Base-by-base conservation (phyloP, 1,140 invertebrate species). In the Microplitis demolitor region DNA sequence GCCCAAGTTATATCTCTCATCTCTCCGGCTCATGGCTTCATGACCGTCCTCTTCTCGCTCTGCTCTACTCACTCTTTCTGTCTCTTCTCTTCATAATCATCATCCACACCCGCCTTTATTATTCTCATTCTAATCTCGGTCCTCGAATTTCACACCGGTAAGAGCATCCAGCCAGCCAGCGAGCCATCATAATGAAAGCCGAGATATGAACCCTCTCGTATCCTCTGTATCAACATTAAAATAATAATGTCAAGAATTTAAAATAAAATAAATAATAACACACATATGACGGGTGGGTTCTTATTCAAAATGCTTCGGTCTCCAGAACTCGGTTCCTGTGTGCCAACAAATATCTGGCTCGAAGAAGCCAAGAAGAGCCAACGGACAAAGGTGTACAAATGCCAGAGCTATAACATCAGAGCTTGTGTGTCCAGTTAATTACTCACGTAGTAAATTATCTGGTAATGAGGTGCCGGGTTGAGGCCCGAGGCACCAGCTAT, bases 371-470 rank as follows among this genome's bases (percentile, higher is more conserved):
- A 58, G 24, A 24, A 37, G 31, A 34, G 9, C 24, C 13, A 31
- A 63, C 34, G 51, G 39, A 50, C 45, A 51, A 50, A 54, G 31
- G 64, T 37, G 34, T 64, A 58, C 16, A 8, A 53, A 51, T 69
- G 37, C 37, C 16, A 35, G 24, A 14, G 54, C 16, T 67, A 67
- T 68, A 53, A 35, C 54, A 50, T 33, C 58, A 24, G 80, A 39
- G 82, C 83, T 84, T 85, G 85, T 85, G 82, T 85, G 84, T 83
- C 83, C 82, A 84, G 84, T 87, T 87, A 87, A 87, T 87, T 87
- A 87, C 84, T 82, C 83, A 80, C 78, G 84, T 84, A 84, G 85
- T 85, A 87, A 87, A 87, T 87, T 85, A 87, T 87, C 83, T 72
- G 79, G 80, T 85, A 87, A 87, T 87, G 85, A 87, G 85, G 85